These are phyloP conservation scores for Hippasteria phrygiana DNA, from an alignment of 53 echinoderm and acorn worm genomes.

Conservation along the genomic window DNA sequence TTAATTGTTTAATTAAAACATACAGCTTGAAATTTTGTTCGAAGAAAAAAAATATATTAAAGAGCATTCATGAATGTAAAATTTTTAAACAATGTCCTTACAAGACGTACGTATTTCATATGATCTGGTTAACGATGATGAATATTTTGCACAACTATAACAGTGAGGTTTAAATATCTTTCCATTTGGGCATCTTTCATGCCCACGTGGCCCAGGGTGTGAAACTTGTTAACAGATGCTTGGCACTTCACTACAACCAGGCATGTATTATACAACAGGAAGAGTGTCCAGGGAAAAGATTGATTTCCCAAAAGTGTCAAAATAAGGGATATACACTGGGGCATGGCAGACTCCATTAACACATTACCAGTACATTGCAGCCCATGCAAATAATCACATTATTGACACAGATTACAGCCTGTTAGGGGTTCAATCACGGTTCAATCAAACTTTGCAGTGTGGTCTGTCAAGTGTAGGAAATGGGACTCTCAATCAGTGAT, in stretches of 20 bases:
- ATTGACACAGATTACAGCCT: slow-evolving; percentile 29
- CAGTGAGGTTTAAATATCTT: too few relatives aligned
- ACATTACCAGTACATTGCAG: background rate
- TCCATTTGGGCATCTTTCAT: too few relatives aligned
- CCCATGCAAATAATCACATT: slow-evolving; percentile 37
- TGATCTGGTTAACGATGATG: too few relatives aligned
- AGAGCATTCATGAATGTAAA: too few relatives aligned
- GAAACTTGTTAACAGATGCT: slow-evolving; percentile 22
- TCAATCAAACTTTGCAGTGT: background rate
- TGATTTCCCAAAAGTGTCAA: slow-evolving; percentile 22
- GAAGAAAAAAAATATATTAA: too few relatives aligned
- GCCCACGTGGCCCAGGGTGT: too few relatives aligned
- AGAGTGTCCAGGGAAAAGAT: slow-evolving; percentile 25
- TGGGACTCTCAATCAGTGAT: background rate
- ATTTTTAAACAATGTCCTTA: too few relatives aligned
- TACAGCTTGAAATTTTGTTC: too few relatives aligned
- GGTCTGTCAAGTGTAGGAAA: slow-evolving; percentile 27
- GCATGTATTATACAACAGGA: background rate
- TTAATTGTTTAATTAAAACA: too few relatives aligned
- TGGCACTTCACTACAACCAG: background rate
- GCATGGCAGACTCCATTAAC: slow-evolving; percentile 38
- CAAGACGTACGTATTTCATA: too few relatives aligned
- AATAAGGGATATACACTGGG: slow-evolving; percentile 17
- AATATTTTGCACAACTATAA: too few relatives aligned
- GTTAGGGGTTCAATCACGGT: slow-evolving; percentile 17